Evolutionary conservation across 2,797 vertebrate genomes (phyloP).

Genomic region (Hippoglossus hippoglossus): DNA sequence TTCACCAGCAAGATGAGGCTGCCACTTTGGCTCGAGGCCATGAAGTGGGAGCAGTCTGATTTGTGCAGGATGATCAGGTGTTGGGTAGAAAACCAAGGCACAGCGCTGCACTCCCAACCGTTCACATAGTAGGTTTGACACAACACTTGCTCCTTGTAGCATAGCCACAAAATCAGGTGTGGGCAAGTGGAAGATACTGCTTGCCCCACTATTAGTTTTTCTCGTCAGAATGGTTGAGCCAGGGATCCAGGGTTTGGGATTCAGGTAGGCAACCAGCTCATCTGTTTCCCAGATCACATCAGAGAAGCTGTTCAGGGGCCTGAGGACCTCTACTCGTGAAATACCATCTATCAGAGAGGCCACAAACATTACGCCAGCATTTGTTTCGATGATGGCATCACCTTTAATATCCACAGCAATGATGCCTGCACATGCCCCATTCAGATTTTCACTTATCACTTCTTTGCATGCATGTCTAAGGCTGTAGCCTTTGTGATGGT

Average conservation of each 20-base stretch:
- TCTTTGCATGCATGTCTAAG: conserved; percentile 82
- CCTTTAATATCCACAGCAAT: conserved; percentile 82
- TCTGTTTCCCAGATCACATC: conserved; percentile 85
- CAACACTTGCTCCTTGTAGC: conserved; percentile 77
- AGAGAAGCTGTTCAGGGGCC: conserved; percentile 70
- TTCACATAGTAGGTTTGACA: conserved; percentile 79
- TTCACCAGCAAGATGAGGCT: conserved; percentile 72
- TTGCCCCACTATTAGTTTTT: conserved; percentile 76
- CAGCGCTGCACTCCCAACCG: conserved; percentile 79
- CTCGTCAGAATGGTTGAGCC: conserved; percentile 81
- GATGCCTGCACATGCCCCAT: conserved; percentile 80
- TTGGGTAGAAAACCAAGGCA: conserved; percentile 79
- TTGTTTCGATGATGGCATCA: conserved; percentile 82
- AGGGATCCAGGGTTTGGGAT: conserved; percentile 82
- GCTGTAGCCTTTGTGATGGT: conserved; percentile 80
- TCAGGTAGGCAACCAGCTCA: conserved; percentile 81
- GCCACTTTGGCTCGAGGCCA: conserved; percentile 79
- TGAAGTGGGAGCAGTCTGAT: conserved; percentile 83
- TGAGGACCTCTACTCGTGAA: conserved; percentile 78
- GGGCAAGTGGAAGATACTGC: conserved; percentile 81
- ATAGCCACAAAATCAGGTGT: conserved; percentile 74
- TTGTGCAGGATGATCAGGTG: conserved; percentile 65
- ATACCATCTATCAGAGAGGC: conserved; percentile 75
- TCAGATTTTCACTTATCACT: conserved; percentile 79
- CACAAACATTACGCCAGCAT: conserved; percentile 84